Evolutionary conservation across 2,888 invertebrate genomes (phyloP), one percentile per base, ranked within the genome.

Genomic region (Odontocerum albicorne): DNA sequence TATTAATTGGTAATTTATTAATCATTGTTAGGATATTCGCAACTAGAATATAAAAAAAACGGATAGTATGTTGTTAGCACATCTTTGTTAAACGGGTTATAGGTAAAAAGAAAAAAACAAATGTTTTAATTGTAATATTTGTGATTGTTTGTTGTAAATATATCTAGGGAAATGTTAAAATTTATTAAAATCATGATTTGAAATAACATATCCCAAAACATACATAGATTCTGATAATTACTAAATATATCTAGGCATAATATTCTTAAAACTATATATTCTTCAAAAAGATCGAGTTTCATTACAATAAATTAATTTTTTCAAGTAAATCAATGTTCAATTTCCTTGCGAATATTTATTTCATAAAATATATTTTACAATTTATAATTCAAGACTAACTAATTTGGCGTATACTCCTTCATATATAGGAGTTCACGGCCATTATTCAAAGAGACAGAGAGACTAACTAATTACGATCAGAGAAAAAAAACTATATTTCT

Each of bases 131-230:
- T 39, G 16, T 17, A 22, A 39, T 49, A 27, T 38, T 33, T 27
- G 49, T 38, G 43, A 43, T 31, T 27, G 13, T 43, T 27, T 16
- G 43, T 43, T 17, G 17, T 45, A 32, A 38, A 22, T 6, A 33
- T 19, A 38, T 36, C 12, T 35, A 13, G 16, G 12, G 4, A 20
- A 10, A 47, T 38, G 38, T 47, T 22, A 47, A 33, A 44, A 16
- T 16, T 31, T 16, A 16, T 31, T 3, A 13, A 15, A 45, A 33
- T 13, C 6, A 27, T 7, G 10, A 20, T 42, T 50, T 50, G 31
- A 22, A 40, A 22, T 13, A 32, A 50, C 22, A 31, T 46, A 51
- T 56, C 56, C 56, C 56, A 56, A 56, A 56, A 56, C 43, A 56
- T 56, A 56, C 56, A 51, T 51, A 44, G 50, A 50, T 49, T 40